These are phyloP conservation scores for Penaeus monodon DNA, from an alignment of 2,888 invertebrate species.

Conservation along the genomic window DNA sequence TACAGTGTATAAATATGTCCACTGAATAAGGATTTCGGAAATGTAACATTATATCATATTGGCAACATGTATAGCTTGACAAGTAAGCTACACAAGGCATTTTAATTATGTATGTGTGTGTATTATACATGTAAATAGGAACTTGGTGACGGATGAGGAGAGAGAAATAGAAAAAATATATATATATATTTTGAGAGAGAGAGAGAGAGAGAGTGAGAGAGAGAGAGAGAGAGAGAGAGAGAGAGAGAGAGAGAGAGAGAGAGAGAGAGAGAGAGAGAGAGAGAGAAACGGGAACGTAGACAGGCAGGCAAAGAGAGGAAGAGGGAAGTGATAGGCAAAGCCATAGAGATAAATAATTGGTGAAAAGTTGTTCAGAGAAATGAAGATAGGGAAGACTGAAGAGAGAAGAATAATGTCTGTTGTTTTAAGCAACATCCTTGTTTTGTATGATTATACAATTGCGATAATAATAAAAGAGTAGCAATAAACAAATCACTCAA, in stretches of 20 bases:
- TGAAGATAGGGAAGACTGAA: not conserved
- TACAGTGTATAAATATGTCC: too few relatives aligned
- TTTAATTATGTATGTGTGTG: too few relatives aligned
- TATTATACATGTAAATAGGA: too few relatives aligned
- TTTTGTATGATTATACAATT: too few relatives aligned
- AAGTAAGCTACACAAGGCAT: too few relatives aligned
- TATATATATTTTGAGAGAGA: not conserved
- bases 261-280: not conserved
- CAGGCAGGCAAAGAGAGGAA: too few relatives aligned
- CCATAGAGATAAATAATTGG: not conserved
- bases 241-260: slow-evolving; percentile 1
- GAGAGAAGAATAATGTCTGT: not conserved
- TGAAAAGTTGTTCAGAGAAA: not conserved
- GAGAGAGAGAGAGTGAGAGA: not conserved
- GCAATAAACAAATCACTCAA: not conserved
- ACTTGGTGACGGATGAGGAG: too few relatives aligned
- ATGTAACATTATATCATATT: too few relatives aligned
- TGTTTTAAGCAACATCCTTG: not conserved
- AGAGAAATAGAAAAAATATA: too few relatives aligned
- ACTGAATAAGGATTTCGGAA: too few relatives aligned
- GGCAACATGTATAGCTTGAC: too few relatives aligned
- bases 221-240: not conserved
- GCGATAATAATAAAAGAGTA: not conserved
- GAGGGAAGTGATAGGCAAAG: not conserved
- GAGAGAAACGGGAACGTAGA: not conserved